Evolutionary conservation across 2,113 vertebrate genomes (phyloP), one percentile per base, ranked within the genome.

Genomic region (Dasypus novemcinctus): DNA sequence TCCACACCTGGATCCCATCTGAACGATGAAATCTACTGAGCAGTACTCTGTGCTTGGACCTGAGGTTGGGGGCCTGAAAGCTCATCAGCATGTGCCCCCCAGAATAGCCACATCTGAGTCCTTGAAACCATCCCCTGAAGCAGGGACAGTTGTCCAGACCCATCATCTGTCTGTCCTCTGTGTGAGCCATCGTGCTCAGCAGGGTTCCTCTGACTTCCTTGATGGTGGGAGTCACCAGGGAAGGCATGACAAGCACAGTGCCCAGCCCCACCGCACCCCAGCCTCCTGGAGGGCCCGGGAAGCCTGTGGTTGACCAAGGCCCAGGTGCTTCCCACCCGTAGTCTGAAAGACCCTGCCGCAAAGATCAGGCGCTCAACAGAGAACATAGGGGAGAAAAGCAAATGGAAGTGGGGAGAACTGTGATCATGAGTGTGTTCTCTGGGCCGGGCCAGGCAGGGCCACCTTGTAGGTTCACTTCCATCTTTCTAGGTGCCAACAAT

Each of bases 351-450:
- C n/a, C 15, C 49, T 29, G 0, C 15, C 18, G 11, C n/a, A 10
- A 3, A 59, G 31, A 8, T 18, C 41, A 5, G 52, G 11, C 18
- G 49, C 17, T 36, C 23, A 46, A 1, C 27, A 52, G 52, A 23
- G 38, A 49, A 13, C 27, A 27, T 49, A 59, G 33, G 63, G 29
- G 41, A 43, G 23, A 52, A 20, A 46, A 13, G 9, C 12, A 31
- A 14, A 71, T n/a, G 0, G 11, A 43, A 54, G 17, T 20, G 29
- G 11, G 21, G 2, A 3, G 31, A 61, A 33, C 0, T 3, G 5
- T 54, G 64, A 80, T 31, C 17, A 5, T 41, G 36, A 49, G 17
- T 33, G 17, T 2, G 4, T 71, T 63, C 72, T 91, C 46, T 43
- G 43, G 46, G 59, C 18, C 10, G n/a, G 27, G 38, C 52, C 9